These are phyloP conservation scores for Tribolium madens DNA, from an alignment of 1,140 invertebrate species.

Conservation along the genomic window DNA sequence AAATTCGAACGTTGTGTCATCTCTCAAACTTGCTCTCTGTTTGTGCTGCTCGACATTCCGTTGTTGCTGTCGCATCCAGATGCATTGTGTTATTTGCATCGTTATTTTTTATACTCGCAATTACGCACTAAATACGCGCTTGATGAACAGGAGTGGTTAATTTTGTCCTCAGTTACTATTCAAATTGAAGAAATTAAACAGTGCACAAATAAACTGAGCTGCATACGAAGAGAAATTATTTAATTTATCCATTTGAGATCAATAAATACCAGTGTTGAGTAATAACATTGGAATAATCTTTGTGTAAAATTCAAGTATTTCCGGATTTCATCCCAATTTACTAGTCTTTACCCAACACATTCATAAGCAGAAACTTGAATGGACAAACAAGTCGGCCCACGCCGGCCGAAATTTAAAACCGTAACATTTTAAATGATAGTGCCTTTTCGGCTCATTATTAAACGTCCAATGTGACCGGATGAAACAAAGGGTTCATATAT, in stretches of 20 bases:
- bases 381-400: slow-evolving; percentile 42
- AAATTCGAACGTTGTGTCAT: slow-evolving; percentile 62
- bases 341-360: background rate
- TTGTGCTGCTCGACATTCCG: slow-evolving; percentile 50
- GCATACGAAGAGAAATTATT: slow-evolving; percentile 9
- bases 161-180: slow-evolving; percentile 23
- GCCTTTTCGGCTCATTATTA: slow-evolving; percentile 58
- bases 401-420: slow-evolving; percentile 55
- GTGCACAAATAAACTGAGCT: slow-evolving; percentile 9
- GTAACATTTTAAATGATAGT: slow-evolving; percentile 54
- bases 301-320: background rate
- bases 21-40: slow-evolving; percentile 52
- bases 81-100: slow-evolving; percentile 38
- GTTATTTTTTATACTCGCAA: slow-evolving; percentile 1
- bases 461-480: slow-evolving; percentile 51
- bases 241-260: slow-evolving; percentile 20
- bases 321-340: background rate
- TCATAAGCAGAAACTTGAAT: slow-evolving; percentile 39
- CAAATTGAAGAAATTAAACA: slow-evolving; percentile 11
- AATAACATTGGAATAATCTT: background rate
- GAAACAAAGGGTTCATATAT: slow-evolving; percentile 65
- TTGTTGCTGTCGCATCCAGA: slow-evolving; percentile 41
- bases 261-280: slow-evolving; percentile 17
- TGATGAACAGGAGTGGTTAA: slow-evolving; percentile 6
- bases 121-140: background rate